Base-by-base conservation (phyloP, 2,888 invertebrate species). In the Lasioglossum lativentre region DNA sequence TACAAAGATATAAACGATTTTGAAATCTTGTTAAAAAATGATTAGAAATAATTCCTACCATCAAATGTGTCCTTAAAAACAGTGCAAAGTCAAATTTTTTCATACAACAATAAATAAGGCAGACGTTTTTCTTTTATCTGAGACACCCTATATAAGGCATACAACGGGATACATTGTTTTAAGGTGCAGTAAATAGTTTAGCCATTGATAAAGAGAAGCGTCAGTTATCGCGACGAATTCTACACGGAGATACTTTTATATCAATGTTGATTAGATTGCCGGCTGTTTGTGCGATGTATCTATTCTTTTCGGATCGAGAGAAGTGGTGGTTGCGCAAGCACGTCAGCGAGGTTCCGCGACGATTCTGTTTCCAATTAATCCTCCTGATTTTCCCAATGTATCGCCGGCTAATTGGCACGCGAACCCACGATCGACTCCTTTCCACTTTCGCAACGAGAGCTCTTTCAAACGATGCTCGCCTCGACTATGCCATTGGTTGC, bases 221-320 rank as follows among this genome's bases (percentile, higher is more conserved):
- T 16, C 27, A 34, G n/a, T 40, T 83, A 71, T 77, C 59, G 38
- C 5, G 6, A n/a, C 12, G 70, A 75, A 70, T 63, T 12, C 59
- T 38, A 10, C n/a, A 40, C 14, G 6, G 10, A 52, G 14, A 38
- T 34, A 75, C 6, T 74, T 84, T 75, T 73, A 56, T 71, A 72
- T 75, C 78, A 14, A n/a, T 27, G 19, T 66, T 4, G 86, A 85
- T 85, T 85, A 85, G 59, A 80, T 75, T 59, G 59, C 27, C 42
- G 34, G 16, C n/a, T 72, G 75, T 70, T 74, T 71, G n/a, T 27
- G n/a, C 76, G 73, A 34, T 59, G 16, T 14, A 27, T 27, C 10
- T 27, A 78, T 78, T 78, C 78, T 78, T 79, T 47, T 38, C 19
- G 19, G 59, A 34, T n/a, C 14, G 30, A 14, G 38, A 47, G 40